Conservation (phyloP, 2,113 vertebrate genomes). For the Odontesthes bonariensis region DNA sequence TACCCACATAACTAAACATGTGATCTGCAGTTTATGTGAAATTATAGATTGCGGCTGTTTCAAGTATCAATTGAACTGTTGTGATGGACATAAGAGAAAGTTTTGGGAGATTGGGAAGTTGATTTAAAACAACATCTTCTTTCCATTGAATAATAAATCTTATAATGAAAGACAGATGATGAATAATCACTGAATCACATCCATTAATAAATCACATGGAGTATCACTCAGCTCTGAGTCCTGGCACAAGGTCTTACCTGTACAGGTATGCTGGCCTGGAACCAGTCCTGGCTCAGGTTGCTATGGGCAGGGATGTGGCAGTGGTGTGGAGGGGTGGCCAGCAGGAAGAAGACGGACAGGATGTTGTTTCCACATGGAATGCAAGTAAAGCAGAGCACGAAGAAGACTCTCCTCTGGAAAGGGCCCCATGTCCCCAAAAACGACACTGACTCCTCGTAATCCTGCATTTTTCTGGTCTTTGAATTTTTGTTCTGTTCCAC, state of each 20-base stretch:
- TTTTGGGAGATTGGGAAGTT: too few species aligned
- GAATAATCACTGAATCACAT: too few species aligned
- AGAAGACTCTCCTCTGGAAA: constrained; percentile 56
- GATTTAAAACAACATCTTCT: too few species aligned
- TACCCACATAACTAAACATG: too few species aligned
- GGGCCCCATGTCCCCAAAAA: constrained; percentile 64
- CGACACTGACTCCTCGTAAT: constrained; percentile 55
- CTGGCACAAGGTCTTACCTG: constrained; percentile 48
- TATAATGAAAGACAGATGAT: too few species aligned
- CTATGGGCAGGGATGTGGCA: constrained; percentile 45
- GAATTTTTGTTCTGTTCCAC: background rate
- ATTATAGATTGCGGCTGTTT: too few species aligned
- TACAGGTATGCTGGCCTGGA: constrained; percentile 53
- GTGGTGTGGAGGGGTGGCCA: constrained; percentile 54
- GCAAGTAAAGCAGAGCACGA: constrained; percentile 37
- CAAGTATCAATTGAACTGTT: too few species aligned
- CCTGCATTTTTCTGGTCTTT: constrained; percentile 42
- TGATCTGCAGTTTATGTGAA: too few species aligned
- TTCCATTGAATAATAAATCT: too few species aligned
- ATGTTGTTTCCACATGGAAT: constrained; percentile 54
- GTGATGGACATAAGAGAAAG: too few species aligned
- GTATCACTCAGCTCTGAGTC: too few species aligned
- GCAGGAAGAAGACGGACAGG: constrained; percentile 57
- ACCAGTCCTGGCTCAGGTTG: constrained; percentile 67
- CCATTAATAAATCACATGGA: too few species aligned